phyloP scores from a whole-genome alignment of 2,797 vertebrate genomes.

The Melanotaenia parkinsoni region DNA sequence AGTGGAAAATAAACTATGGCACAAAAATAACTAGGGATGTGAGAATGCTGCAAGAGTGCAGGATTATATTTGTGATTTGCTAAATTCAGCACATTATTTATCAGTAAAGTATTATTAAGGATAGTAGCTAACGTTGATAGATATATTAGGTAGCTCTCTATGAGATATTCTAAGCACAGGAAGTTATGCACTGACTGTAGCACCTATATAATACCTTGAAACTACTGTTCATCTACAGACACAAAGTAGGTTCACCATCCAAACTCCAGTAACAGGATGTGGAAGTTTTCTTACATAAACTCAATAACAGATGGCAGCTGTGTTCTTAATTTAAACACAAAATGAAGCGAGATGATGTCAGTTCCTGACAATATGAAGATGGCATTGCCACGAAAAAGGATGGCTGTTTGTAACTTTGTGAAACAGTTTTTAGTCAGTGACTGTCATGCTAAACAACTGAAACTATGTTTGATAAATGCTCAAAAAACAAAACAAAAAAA shows the following conservation, averaged over 20 bases:
- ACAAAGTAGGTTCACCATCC: not conserved
- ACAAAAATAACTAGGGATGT: not conserved
- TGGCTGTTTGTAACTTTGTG: not conserved
- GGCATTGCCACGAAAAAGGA: not conserved
- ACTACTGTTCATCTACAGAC: not conserved
- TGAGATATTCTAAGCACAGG: not conserved
- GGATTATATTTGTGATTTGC: not conserved
- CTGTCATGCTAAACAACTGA: not conserved
- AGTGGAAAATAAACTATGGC: not conserved
- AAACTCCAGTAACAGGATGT: not conserved
- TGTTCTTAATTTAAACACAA: not conserved
- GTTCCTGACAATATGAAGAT: not conserved
- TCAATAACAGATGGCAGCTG: not conserved
- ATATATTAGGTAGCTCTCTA: not conserved
- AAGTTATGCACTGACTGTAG: not conserved
- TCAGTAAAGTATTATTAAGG: not conserved
- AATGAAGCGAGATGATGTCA: not conserved
- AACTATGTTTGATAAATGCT: not conserved
- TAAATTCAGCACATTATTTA: not conserved
- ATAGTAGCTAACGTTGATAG: not conserved
- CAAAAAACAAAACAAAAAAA: not conserved
- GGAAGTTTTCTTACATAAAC: not conserved
- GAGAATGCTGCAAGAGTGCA: not conserved
- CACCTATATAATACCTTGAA: not conserved
- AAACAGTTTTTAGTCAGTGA: not conserved